Evolutionary conservation across 2,113 vertebrate genomes (phyloP).

Genomic region (Chaetodon trifascialis): DNA sequence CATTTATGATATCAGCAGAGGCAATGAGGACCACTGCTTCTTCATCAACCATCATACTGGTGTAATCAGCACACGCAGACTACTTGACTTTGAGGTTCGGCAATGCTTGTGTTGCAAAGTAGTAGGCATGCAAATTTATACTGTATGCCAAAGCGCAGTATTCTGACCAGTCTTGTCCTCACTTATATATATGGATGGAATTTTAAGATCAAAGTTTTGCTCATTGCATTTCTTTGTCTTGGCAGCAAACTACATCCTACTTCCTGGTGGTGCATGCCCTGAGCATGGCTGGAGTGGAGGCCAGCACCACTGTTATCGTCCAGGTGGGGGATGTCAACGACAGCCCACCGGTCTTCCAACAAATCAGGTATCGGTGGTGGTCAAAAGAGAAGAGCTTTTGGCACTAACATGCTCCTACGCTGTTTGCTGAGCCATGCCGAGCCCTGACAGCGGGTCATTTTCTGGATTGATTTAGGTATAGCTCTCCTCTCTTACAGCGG

Average conservation of each 20-base stretch:
- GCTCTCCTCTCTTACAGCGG: background rate
- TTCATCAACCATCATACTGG: slow-evolving; percentile 93
- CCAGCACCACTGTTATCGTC: slow-evolving; percentile 88
- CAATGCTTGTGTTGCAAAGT: background rate
- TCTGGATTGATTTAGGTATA: background rate
- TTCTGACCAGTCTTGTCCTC: background rate
- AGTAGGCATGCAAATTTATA: background rate
- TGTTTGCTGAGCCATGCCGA: background rate
- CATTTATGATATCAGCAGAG: slow-evolving; percentile 91
- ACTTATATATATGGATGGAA: background rate
- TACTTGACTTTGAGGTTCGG: slow-evolving; percentile 90
- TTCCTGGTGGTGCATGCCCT: slow-evolving; percentile 88
- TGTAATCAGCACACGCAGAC: slow-evolving; percentile 89
- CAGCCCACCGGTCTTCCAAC: slow-evolving; percentile 90
- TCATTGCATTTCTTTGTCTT: slow-evolving; percentile 37
- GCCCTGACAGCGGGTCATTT: background rate
- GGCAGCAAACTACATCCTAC: slow-evolving; percentile 85
- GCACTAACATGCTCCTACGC: background rate
- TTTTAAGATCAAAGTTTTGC: slow-evolving; percentile 3
- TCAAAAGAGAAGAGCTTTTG: background rate
- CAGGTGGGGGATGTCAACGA: slow-evolving; percentile 96
- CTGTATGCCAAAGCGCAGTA: background rate
- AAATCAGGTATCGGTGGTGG: slow-evolving; percentile 83
- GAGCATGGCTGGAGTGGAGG: slow-evolving; percentile 94
- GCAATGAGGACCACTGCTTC: slow-evolving; percentile 89